Conservation (phyloP, 2,797 vertebrate species). For the Mormyrops attenuatus region DNA sequence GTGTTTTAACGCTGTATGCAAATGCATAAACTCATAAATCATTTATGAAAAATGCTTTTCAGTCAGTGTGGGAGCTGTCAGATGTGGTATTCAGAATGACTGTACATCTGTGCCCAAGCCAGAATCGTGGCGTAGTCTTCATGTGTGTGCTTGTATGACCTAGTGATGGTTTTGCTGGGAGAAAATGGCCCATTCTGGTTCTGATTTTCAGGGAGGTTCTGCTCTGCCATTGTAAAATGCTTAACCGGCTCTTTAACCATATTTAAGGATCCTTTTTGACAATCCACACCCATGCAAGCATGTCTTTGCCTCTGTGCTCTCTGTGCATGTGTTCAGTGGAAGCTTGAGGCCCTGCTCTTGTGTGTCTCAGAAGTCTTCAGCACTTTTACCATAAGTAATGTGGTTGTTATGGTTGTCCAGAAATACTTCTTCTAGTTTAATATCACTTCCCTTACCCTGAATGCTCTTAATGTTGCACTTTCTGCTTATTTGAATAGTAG, state of each 20-base stretch:
- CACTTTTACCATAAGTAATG: background rate
- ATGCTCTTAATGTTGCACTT: background rate
- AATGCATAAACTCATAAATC: background rate
- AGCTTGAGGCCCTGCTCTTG: background rate
- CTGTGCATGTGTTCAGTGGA: background rate
- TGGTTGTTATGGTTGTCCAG: background rate
- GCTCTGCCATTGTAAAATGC: background rate
- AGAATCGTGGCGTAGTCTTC: background rate
- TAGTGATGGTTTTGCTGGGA: background rate
- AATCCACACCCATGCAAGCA: background rate
- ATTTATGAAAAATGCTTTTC: slow-evolving; percentile 8
- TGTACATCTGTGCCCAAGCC: background rate
- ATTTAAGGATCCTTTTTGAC: background rate
- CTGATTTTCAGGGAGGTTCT: background rate
- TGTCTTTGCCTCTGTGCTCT: background rate
- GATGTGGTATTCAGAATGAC: background rate
- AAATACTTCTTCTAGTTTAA: background rate
- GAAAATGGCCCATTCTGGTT: background rate
- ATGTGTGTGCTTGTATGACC: background rate
- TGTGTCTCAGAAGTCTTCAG: background rate
- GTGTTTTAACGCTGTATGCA: background rate
- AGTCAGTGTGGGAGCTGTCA: slow-evolving; percentile 7
- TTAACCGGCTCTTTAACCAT: background rate
- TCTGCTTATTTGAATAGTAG: background rate
- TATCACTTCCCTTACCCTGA: background rate